A percentile compares a stretch with the other conserved stretches of the same genome.
These are phyloP conservation scores for Typhlomys cinereus DNA, from an alignment of 2,113 vertebrate genomes.

Conservation along the genomic window DNA sequence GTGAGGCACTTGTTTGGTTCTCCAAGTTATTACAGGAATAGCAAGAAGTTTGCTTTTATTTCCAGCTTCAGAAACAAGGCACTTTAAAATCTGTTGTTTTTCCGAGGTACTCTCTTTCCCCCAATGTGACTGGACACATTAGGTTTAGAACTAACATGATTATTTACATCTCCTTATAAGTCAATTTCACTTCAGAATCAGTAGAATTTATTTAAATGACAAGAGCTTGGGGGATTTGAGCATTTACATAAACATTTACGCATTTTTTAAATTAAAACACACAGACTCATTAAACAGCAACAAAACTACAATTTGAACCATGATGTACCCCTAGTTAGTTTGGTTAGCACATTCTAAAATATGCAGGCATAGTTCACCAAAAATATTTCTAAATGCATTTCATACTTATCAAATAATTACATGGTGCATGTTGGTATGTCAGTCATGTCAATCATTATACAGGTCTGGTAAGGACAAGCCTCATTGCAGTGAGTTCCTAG, in stretches of 20 bases:
- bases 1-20: background rate
- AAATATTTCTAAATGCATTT: background rate
- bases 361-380: background rate
- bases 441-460: too few relatives aligned
- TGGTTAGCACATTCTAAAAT: background rate
- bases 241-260: background rate
- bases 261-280: background rate
- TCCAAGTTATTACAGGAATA: conserved; percentile 19
- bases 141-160: background rate
- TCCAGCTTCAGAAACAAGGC: conserved; percentile 18
- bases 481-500: too few relatives aligned
- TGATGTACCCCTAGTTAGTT: background rate
- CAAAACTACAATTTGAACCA: background rate
- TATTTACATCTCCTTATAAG: background rate
- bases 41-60: background rate
- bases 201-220: background rate
- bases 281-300: background rate
- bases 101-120: background rate
- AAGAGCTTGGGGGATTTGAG: background rate
- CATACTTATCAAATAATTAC: background rate
- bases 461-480: too few relatives aligned
- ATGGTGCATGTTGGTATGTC: background rate
- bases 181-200: background rate
- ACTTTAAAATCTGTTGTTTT: background rate
- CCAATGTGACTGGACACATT: background rate